A percentile compares a stretch with the other conserved stretches of the same genome.
Evolutionary conservation across 35 echinoderm and acorn worm species (phyloP).

Genomic region (Anneissia japonica): DNA sequence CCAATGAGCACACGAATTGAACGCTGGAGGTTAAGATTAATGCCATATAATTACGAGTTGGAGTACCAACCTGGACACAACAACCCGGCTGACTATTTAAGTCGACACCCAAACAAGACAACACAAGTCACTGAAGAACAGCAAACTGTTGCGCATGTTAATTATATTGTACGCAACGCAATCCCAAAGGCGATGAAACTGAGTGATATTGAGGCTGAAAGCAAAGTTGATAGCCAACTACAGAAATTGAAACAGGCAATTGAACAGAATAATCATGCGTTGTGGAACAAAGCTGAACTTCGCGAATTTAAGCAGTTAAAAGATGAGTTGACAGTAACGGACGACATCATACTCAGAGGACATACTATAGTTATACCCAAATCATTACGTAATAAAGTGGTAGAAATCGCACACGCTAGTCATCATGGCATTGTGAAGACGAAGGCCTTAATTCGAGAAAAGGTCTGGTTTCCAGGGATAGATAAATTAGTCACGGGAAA

Average conservation of each 20-base stretch:
- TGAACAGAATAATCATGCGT: background rate
- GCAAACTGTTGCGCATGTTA: slow-evolving; percentile 1
- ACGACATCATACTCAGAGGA: too few species aligned
- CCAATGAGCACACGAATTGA: slow-evolving; percentile 26
- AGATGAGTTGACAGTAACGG: too few species aligned
- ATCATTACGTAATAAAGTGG: too few species aligned
- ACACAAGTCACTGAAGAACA: background rate
- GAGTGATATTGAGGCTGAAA: slow-evolving; percentile 12
- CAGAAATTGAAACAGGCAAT: background rate
- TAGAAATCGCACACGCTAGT: too few species aligned
- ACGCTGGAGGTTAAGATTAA: slow-evolving; percentile 32
- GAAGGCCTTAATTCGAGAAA: too few species aligned
- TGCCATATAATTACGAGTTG: slow-evolving; percentile 29
- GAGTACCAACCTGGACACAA: slow-evolving; percentile 26
- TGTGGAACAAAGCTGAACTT: too few species aligned
- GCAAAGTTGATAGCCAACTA: slow-evolving; percentile 9
- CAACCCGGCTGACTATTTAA: slow-evolving; percentile 48
- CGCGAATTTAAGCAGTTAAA: too few species aligned
- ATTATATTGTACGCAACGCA: slow-evolving; percentile 24
- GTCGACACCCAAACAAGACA: slow-evolving; percentile 1
- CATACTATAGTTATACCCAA: too few species aligned
- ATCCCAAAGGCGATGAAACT: slow-evolving; percentile 38
- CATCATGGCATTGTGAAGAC: too few species aligned
- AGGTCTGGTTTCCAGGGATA: too few species aligned
- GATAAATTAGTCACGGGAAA: too few species aligned